Evolutionary conservation across 2,113 vertebrate species (phyloP).

Genomic region (Salvator merianae): DNA sequence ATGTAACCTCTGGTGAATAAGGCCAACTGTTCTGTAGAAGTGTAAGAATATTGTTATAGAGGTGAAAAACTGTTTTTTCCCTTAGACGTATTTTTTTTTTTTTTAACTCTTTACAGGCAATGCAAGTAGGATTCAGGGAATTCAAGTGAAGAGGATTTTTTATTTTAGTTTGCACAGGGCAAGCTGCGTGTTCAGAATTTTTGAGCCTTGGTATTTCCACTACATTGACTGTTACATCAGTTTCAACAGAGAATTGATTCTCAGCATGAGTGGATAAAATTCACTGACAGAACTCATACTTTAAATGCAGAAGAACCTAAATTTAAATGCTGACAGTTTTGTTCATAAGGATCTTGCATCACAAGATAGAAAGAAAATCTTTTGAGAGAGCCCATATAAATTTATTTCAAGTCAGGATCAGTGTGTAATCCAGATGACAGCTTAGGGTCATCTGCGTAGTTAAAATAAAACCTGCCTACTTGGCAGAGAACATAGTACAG

Average conservation of each 20-base stretch:
- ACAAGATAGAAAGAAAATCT: too few relatives aligned
- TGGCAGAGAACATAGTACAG: too few relatives aligned
- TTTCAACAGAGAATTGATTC: background rate
- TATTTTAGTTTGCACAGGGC: background rate
- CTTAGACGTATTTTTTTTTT: background rate
- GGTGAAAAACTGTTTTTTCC: background rate
- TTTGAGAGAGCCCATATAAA: too few relatives aligned
- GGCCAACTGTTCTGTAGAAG: background rate
- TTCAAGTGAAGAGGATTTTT: background rate
- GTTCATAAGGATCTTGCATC: too few relatives aligned
- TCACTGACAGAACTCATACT: too few relatives aligned
- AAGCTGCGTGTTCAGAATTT: background rate
- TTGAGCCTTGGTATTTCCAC: background rate
- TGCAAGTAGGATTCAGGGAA: background rate
- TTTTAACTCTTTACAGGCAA: background rate
- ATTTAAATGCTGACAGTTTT: too few relatives aligned
- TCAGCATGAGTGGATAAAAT: background rate
- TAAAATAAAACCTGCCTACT: too few relatives aligned
- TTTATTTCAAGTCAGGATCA: too few relatives aligned
- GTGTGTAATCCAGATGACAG: too few relatives aligned
- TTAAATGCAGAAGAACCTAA: too few relatives aligned
- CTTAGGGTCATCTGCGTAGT: too few relatives aligned
- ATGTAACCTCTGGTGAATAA: slow-evolving; percentile 10
- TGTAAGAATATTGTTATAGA: background rate
- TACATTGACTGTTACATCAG: background rate